Base-by-base conservation (phyloP, 35 echinoderm and acorn worm genomes). In the Ophioderma brevispina region DNA sequence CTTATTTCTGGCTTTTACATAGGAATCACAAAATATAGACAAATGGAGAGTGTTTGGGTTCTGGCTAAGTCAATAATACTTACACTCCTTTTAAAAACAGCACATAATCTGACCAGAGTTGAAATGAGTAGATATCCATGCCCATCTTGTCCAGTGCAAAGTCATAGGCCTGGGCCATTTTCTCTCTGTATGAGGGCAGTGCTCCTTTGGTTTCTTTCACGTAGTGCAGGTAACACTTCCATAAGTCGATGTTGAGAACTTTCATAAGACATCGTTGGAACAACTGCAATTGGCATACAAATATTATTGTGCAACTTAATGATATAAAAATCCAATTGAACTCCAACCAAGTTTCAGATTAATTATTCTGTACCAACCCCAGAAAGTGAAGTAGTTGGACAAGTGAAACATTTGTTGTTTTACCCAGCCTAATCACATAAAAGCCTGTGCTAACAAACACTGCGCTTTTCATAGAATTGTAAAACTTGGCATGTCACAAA, bases 91-190 rank as follows among this genome's bases (percentile, higher is more conserved):
- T 99, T 0, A 99, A 39, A 31, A 95, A 99, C 46, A 75, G 59
- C 28, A 99, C 91, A 64, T 99, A 99, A 35, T 99, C 97, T 36
- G 83, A 82, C 97, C 97, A 99, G 31, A 99, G 92, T 21, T 91
- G 94, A 76, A 87, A 95, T 0, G 97, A 99, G 55, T 82, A 92
- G 32, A 99, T 95, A 76, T 99, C 97, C 97, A 99, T 99, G 3
- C 97, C 97, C 97, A 99, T 99, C 63, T 99, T 99, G 76, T 99
- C 97, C 42, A 99, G 85, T 0, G 97, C 97, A 93, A 99, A 99
- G 84, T 99, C 97, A 55, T 99, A 99, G 0, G 97, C 97, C 85
- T 99, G 97, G 0, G 97, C 97, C 97, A 99, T 99, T 85, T 99
- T 99, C 76, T 99, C 97, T 36, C 97, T 82, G 55, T 91, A 99